Evolutionary conservation across 1,140 invertebrate genomes (phyloP).

Genomic region (Bradysia coprophila): DNA sequence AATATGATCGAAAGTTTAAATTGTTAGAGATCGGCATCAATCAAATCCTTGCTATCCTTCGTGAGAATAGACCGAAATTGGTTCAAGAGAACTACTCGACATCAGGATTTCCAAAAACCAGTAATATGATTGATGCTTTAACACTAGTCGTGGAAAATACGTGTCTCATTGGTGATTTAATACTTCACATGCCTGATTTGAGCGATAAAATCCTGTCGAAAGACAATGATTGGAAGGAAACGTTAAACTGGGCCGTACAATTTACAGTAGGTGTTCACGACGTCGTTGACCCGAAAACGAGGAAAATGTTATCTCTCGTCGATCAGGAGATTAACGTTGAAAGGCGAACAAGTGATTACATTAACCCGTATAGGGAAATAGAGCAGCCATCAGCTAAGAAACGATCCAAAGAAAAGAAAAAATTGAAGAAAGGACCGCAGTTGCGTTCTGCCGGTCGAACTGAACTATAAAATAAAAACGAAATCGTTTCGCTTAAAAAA

Average conservation of each 20-base stretch:
- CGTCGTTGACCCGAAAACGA: constrained; percentile 3
- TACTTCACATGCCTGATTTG: constrained; percentile 6
- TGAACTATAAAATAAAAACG: not conserved
- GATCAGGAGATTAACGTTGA: constrained; percentile 6
- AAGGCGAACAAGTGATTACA: not conserved
- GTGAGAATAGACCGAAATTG: too few relatives aligned
- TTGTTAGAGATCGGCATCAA: constrained; percentile 1
- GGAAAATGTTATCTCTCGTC: constrained; percentile 1
- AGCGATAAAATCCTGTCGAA: constrained; percentile 3
- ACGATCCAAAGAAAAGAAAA: constrained; percentile 1
- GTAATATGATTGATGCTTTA: constrained; percentile 2
- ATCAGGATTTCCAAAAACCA: not conserved
- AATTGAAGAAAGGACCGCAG: constrained; percentile 3
- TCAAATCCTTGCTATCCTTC: too few relatives aligned
- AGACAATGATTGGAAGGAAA: constrained; percentile 3
- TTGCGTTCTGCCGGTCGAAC: not conserved
- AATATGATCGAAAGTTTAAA: constrained; percentile 6
- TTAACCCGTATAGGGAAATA: constrained; percentile 4
- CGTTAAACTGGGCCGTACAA: constrained; percentile 3
- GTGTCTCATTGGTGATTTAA: constrained; percentile 3
- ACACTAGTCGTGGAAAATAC: constrained; percentile 5
- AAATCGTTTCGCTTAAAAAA: not conserved
- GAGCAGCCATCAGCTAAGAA: not conserved
- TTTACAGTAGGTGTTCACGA: constrained; percentile 1
- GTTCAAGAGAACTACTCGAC: too few relatives aligned